Base-by-base conservation (phyloP, 1,140 invertebrate genomes). In the Microplitis mediator region DNA sequence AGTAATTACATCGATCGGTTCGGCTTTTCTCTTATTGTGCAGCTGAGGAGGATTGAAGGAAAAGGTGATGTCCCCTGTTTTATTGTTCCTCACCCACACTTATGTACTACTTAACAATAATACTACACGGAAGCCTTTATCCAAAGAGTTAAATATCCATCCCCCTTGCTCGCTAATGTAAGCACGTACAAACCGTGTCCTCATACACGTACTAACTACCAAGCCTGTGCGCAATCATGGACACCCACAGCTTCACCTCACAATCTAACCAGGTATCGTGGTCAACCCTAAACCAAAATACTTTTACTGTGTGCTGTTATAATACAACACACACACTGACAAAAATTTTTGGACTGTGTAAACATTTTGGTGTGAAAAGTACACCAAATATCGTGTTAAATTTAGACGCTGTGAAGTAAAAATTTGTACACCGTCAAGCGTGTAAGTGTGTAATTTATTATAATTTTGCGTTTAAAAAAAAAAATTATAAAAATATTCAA, bases 131-230 rank as follows among this genome's bases (percentile, higher is more conserved):
- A 77, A 77, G 71, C 65, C 65, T 65, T 34, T 64, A 36, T 23
- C 45, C 56, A 35, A 62, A 39, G n/a, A 35, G 32, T 45, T 56
- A 39, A 34, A 61, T 67, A 63, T 68, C 62, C 71, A 62, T 73
- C 68, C 64, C 64, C 71, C 72, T 74, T 71, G 31, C 45, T 71
- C 68, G 51, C 61, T 45, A 45, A 45, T 11, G 39, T 45, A 35
- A 50, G 75, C 74, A 77, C 76, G 76, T 77, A 77, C 71, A 52
- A 11, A 35, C 61, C 68, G 77, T 79, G 78, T 77, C 78, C 78
- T 72, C 76, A 74, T 77, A 79, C 78, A 79, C 78, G 76, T 79
- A 75, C 54, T 32, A 45, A 45, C 39, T 45, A 64, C 13, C 63
- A 56, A 63, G 68, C 51, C 62, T 71, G 61, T 50, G 34, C 54